These are phyloP conservation scores for Drosophila dunni DNA, from an alignment of 1,140 invertebrate species.

Conservation along the genomic window DNA sequence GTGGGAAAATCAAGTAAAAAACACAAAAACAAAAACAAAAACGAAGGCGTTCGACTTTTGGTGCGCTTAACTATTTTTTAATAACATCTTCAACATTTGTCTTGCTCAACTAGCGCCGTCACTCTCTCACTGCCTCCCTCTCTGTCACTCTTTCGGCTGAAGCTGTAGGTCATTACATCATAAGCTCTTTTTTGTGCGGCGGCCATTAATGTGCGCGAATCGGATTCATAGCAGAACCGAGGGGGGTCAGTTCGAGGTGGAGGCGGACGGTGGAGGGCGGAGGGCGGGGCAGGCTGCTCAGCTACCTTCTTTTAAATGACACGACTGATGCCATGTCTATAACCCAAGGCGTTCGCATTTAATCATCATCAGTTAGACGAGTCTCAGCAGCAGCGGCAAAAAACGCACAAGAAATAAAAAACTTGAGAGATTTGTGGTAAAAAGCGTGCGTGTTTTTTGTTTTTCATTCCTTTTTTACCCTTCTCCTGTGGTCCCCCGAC, in stretches of 20 bases:
- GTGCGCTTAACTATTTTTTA: conserved; percentile 78
- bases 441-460: conserved; percentile 73
- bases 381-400: conserved; percentile 40
- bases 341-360: conserved; percentile 81
- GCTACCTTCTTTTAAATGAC: conserved; percentile 83
- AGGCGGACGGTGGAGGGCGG: not conserved
- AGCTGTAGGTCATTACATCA: conserved; percentile 78
- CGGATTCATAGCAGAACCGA: conserved; percentile 53
- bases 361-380: conserved; percentile 83
- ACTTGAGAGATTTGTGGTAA: conserved; percentile 77
- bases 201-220: conserved; percentile 80
- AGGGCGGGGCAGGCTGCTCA: conserved; percentile 19
- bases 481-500: conserved; percentile 16
- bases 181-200: conserved; percentile 76
- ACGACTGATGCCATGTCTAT: conserved; percentile 83
- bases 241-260: conserved; percentile 1
- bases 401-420: conserved; percentile 42
- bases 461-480: conserved; percentile 12
- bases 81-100: conserved; percentile 83
- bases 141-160: conserved; percentile 31
- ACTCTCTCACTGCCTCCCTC: conserved; percentile 35
- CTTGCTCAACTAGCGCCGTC: conserved; percentile 72
- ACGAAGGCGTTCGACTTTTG: conserved; percentile 20
- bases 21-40: not conserved
- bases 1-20: conserved; percentile 26